phyloP scores from a whole-genome alignment of 2,113 vertebrate genomes.

The Amphiprion percula region DNA sequence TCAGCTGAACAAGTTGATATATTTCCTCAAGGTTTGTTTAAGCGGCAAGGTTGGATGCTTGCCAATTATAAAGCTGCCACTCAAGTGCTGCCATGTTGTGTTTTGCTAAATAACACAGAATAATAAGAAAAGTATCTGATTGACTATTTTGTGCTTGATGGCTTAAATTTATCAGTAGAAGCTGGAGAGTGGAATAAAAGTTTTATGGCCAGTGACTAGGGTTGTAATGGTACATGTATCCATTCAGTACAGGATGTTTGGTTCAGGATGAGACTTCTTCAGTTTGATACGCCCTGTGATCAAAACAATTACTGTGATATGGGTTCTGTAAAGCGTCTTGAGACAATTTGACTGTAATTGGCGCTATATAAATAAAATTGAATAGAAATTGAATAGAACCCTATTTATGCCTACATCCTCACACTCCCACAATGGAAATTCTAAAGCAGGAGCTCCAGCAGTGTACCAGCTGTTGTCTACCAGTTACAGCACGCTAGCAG shows the following conservation, averaged over 20 bases:
- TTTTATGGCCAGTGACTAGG: not conserved
- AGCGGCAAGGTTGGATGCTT: constrained; percentile 32
- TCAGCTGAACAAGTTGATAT: constrained; percentile 20
- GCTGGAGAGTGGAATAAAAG: not conserved
- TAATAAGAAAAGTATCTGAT: constrained; percentile 23
- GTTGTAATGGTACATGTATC: not conserved
- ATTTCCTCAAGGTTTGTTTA: constrained; percentile 49
- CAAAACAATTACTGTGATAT: too few species aligned
- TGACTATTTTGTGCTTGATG: constrained; percentile 2
- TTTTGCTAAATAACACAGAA: constrained; percentile 40
- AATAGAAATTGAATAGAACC: too few species aligned
- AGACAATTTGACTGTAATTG: too few species aligned
- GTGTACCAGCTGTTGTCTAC: too few species aligned
- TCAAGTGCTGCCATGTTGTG: constrained; percentile 29
- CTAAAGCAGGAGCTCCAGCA: too few species aligned
- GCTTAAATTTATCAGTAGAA: constrained; percentile 2
- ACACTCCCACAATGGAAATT: too few species aligned
- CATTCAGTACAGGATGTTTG: not conserved
- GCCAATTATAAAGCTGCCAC: constrained; percentile 51
- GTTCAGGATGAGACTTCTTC: not conserved
- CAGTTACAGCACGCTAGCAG: too few species aligned
- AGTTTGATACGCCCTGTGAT: too few species aligned
- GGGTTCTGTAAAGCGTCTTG: too few species aligned
- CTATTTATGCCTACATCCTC: too few species aligned
- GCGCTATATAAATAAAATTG: too few species aligned